Base-by-base conservation (phyloP, 1,140 invertebrate species). In the Adelges cooleyi region DNA sequence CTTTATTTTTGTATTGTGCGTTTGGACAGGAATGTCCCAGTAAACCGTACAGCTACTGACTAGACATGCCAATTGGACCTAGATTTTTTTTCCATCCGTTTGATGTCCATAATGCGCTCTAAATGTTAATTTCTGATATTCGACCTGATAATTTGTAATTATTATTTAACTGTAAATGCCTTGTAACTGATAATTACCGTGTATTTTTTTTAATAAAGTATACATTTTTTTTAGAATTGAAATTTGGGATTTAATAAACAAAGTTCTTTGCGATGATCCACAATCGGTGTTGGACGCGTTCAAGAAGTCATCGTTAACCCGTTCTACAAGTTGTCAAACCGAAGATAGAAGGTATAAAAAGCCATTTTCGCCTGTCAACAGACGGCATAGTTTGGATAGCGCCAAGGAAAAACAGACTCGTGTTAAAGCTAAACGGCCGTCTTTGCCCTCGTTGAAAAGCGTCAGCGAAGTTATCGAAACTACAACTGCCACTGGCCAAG, bases 161-260 rank as follows among this genome's bases (percentile, higher is more conserved):
- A n/a, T n/a, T n/a, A n/a, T n/a, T n/a, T n/a, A n/a, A n/a, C n/a
- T n/a, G n/a, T n/a, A n/a, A n/a, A n/a, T n/a, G n/a, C n/a, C n/a
- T n/a, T n/a, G n/a, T n/a, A n/a, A n/a, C n/a, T n/a, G n/a, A n/a
- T n/a, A n/a, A n/a, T n/a, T n/a, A n/a, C n/a, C n/a, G n/a, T n/a
- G 11, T 6, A 33, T 33, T 11, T 33, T 33, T 33, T 6, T 33
- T 33, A 11, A 33, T 6, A 33, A 33, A 33, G 11, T 33, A 33
- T 33, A 6, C 11, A 6, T 33, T 33, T 48, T 15, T 70, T 69
- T 4, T 29, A 73, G 72, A 17, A 68, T 68, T 65, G 66, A 66
- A 46, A 56, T 72, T 17, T 74, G 77, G 56, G 68, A 70, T 40
- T 44, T 70, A 22, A 52, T 74, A 29, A 72, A 72, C 52, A 71